Evolutionary conservation across 1,140 invertebrate species (phyloP).

Genomic region (Rhyacophila brunnea): DNA sequence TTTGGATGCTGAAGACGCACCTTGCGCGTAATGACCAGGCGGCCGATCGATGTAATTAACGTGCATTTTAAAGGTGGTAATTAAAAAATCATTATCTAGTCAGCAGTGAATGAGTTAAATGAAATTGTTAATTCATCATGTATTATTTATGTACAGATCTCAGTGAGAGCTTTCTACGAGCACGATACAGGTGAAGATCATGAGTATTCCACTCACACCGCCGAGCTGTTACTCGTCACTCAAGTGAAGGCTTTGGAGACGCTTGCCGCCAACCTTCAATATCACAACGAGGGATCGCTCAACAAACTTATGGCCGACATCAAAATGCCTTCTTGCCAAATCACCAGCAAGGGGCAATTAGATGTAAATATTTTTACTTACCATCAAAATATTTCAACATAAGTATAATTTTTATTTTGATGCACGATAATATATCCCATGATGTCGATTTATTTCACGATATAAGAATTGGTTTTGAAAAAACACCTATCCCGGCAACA

Average conservation of each 20-base stretch:
- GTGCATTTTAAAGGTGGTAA: no score
- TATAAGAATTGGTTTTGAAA: no score
- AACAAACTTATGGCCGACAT: conserved; percentile 48
- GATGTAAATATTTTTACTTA: conserved; percentile 41
- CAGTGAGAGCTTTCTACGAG: conserved; percentile 46
- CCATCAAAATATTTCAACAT: not conserved
- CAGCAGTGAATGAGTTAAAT: no score
- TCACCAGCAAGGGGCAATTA: conserved; percentile 44
- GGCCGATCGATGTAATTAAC: no score
- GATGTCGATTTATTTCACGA: no score
- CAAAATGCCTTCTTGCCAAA: conserved; percentile 47
- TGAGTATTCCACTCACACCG: conserved; percentile 44
- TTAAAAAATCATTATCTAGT: no score
- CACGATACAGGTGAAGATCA: conserved; percentile 46
- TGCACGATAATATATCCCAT: no score
- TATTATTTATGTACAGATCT: conserved; percentile 40
- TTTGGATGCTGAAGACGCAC: no score
- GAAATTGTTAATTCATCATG: no score
- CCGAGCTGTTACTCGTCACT: conserved; percentile 42
- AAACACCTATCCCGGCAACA: no score
- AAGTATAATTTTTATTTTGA: no score
- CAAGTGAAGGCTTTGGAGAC: conserved; percentile 44
- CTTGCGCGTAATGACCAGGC: no score
- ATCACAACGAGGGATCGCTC: conserved; percentile 44
- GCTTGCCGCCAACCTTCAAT: conserved; percentile 42